These are phyloP conservation scores for Oreohelix idahoensis DNA, from an alignment of 1,140 invertebrate genomes.

Conservation along the genomic window DNA sequence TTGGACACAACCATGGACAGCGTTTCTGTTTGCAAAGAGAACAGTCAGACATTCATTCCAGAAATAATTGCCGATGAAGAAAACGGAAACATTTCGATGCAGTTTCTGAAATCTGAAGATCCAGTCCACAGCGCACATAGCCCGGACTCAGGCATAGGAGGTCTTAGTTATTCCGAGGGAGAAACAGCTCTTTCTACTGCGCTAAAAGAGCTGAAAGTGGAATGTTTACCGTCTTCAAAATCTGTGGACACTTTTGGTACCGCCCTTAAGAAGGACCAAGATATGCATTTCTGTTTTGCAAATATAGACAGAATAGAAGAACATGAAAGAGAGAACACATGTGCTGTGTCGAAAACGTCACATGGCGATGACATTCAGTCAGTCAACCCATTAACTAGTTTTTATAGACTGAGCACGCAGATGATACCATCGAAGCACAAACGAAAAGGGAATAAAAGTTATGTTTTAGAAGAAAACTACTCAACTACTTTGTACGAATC, in stretches of 20 bases:
- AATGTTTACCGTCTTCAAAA: neutral
- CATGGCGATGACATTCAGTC: no score
- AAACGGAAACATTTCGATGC: neutral
- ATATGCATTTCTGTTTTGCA: neutral
- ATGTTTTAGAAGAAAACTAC: neutral
- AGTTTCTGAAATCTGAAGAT: neutral
- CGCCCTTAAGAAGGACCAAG: neutral
- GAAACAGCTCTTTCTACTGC: neutral
- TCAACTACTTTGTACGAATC: neutral
- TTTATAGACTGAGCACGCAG: neutral
- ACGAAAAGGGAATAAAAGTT: neutral
- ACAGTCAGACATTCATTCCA: neutral
- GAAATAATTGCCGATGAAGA: slow-evolving; percentile 22
- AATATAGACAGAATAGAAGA: no score
- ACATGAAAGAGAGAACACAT: no score
- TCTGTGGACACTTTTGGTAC: neutral
- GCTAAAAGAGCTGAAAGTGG: neutral
- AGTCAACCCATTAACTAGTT: no score
- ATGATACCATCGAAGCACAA: neutral
- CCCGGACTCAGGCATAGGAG: slow-evolving; percentile 32
- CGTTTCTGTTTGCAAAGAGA: neutral
- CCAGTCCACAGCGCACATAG: neutral
- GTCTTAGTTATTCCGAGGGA: neutral
- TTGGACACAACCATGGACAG: slow-evolving; percentile 17
- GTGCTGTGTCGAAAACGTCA: no score